phyloP scores from a whole-genome alignment of 2,888 invertebrate species.

The Ferrisia virgata region DNA sequence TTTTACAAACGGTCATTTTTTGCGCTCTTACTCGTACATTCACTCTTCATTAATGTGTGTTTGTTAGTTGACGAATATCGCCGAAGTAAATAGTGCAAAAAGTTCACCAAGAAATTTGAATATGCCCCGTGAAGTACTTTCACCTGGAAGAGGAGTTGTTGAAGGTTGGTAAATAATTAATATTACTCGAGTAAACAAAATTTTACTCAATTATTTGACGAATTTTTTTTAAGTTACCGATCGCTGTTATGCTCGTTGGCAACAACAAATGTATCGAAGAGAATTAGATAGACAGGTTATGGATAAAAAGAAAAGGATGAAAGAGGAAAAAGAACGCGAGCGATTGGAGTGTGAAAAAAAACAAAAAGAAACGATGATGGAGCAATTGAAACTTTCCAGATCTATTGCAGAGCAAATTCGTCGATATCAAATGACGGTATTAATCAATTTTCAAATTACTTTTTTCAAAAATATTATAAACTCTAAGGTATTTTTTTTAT shows the following conservation, averaged over 20 bases:
- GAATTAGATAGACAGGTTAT: slow-evolving; percentile 46
- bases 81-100: neutral
- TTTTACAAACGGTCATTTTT: neutral
- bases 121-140: neutral
- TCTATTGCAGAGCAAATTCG: neutral
- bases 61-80: neutral
- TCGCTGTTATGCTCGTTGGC: neutral
- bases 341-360: slow-evolving; percentile 40
- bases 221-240: neutral
- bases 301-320: slow-evolving; percentile 40
- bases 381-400: neutral
- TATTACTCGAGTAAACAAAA: neutral
- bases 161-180: neutral
- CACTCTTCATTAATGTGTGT: neutral
- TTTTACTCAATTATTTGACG: neutral
- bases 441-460: neutral
- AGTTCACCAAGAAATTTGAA: neutral
- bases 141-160: slow-evolving; percentile 21
- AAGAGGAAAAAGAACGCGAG: slow-evolving; percentile 38
- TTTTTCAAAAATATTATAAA: neutral
- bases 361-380: slow-evolving; percentile 7
- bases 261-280: slow-evolving; percentile 45
- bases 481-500: neutral
- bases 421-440: neutral
- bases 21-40: neutral